Conservation (phyloP, 2,888 invertebrate genomes). For the Rosalia funebris region DNA sequence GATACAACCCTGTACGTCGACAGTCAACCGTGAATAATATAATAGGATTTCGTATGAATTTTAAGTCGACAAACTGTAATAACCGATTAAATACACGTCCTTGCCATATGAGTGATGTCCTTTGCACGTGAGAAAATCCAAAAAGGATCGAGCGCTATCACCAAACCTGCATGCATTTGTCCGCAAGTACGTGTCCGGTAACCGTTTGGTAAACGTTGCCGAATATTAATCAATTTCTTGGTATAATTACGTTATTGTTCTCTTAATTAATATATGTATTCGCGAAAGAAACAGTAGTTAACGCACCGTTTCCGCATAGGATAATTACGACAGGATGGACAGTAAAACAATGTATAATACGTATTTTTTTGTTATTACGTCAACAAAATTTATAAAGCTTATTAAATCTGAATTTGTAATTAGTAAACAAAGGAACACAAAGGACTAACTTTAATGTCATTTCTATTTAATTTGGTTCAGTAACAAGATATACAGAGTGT, state of each 20-base stretch:
- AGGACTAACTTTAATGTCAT: too few species aligned
- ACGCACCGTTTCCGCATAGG: not conserved
- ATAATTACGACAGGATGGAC: too few species aligned
- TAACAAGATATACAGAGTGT: too few species aligned
- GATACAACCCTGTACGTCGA: not conserved
- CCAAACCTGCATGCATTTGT: slow-evolving; percentile 15
- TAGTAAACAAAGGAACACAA: too few species aligned
- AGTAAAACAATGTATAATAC: too few species aligned
- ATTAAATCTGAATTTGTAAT: too few species aligned
- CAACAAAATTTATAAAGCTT: too few species aligned
- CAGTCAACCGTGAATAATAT: slow-evolving; percentile 4
- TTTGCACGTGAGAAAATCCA: slow-evolving; percentile 35
- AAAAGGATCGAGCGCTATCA: slow-evolving; percentile 2
- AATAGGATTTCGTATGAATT: slow-evolving; percentile 26
- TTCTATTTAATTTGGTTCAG: too few species aligned
- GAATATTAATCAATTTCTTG: slow-evolving; percentile 18
- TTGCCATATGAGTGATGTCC: slow-evolving; percentile 48
- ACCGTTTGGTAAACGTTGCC: not conserved
- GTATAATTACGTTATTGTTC: slow-evolving; percentile 16
- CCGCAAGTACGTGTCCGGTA: slow-evolving; percentile 7
- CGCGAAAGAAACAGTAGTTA: not conserved
- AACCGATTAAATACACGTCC: slow-evolving; percentile 48
- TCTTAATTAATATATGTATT: slow-evolving; percentile 8
- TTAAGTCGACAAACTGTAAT: slow-evolving; percentile 41
- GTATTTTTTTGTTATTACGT: too few species aligned